Conservation (phyloP, 2,113 vertebrate species). For the Emberiza fucata region DNA sequence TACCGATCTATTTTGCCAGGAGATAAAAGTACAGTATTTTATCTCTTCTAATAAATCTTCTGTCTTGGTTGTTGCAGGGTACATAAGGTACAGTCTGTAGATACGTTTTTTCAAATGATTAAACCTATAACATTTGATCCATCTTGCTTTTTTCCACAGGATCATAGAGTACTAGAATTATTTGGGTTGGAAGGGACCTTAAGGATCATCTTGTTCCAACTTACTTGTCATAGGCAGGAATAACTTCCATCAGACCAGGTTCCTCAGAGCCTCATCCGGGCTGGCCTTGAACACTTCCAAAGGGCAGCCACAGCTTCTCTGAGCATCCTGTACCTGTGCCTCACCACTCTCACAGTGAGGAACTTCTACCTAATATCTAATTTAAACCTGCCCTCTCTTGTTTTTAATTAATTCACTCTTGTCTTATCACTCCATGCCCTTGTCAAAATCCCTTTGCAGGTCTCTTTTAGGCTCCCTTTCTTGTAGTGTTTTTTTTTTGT, state of each 20-base stretch:
- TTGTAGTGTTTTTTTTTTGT: not conserved
- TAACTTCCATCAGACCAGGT: not conserved
- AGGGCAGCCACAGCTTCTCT: not conserved
- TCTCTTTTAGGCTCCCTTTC: not conserved
- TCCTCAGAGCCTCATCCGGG: not conserved
- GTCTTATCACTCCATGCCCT: not conserved
- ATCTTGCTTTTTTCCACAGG: not conserved
- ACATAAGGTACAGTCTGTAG: not conserved
- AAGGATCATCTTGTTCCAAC: not conserved
- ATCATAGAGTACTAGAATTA: not conserved
- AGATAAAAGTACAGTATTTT: slow-evolving; percentile 86
- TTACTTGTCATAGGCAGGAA: not conserved
- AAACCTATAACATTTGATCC: not conserved
- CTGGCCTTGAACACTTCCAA: not conserved
- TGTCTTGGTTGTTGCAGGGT: not conserved
- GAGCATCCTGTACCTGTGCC: too few species aligned
- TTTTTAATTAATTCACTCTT: not conserved
- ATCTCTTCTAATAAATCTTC: not conserved
- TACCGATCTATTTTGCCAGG: slow-evolving; percentile 90
- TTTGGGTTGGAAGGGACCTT: not conserved
- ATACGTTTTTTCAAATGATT: not conserved
- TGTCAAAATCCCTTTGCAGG: not conserved
- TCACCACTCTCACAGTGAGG: not conserved
- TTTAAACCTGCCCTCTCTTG: not conserved
- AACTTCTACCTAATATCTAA: not conserved